These are phyloP conservation scores for Hermetia illucens DNA, from an alignment of 1,140 invertebrate species.

Conservation along the genomic window DNA sequence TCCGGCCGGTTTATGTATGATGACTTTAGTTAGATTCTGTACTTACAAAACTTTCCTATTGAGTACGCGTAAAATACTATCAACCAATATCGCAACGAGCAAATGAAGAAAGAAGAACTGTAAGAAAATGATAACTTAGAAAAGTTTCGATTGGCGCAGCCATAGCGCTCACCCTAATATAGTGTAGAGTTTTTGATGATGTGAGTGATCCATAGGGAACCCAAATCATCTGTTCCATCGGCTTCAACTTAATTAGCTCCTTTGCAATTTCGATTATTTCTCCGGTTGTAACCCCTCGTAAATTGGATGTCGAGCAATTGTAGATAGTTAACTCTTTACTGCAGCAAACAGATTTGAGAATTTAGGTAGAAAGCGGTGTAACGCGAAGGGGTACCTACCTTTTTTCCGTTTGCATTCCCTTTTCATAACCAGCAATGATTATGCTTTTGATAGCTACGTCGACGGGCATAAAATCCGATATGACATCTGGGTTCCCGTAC, in stretches of 20 bases:
- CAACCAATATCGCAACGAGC: conserved; percentile 20
- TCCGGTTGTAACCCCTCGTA: conserved; percentile 53
- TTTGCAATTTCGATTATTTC: conserved; percentile 41
- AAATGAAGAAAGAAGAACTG: conserved; percentile 23
- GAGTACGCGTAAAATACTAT: conserved; percentile 25
- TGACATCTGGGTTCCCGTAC: conserved; percentile 43
- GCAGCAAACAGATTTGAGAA: neutral
- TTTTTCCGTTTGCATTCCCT: conserved; percentile 31
- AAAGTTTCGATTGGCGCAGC: neutral
- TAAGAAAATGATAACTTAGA: conserved; percentile 1
- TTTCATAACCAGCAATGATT: conserved; percentile 58
- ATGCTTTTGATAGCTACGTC: conserved; percentile 73
- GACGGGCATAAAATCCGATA: conserved; percentile 72
- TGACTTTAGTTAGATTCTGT: too few relatives aligned
- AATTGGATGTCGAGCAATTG: conserved; percentile 46
- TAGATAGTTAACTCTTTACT: conserved; percentile 42
- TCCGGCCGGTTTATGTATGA: too few relatives aligned
- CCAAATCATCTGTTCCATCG: conserved; percentile 56
- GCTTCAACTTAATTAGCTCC: conserved; percentile 35
- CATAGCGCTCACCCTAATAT: conserved; percentile 29
- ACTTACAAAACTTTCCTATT: conserved; percentile 64
- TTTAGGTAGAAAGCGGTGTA: neutral
- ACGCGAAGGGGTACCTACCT: too few relatives aligned
- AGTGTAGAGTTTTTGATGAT: conserved; percentile 34
- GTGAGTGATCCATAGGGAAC: conserved; percentile 39